Evolutionary conservation across 2,113 vertebrate genomes (phyloP), one percentile per base, ranked within the genome.

Genomic region (Stigmatopora argus): DNA sequence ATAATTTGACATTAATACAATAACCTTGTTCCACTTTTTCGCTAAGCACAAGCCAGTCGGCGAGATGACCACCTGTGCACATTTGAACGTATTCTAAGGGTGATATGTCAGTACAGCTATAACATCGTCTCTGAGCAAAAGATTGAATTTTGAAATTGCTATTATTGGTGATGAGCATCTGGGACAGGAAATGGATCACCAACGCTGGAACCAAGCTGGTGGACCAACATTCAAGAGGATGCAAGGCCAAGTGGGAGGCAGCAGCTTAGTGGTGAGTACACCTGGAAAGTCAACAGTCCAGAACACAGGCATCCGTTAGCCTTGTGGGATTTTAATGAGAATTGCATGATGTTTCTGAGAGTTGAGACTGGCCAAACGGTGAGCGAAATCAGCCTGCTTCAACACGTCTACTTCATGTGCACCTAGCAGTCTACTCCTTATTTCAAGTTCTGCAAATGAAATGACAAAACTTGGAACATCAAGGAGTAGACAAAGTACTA

Each of bases 401-500:
- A 49, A 70, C 74, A 62, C 55, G 34, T 70, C 69, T 78, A 69
- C 62, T 74, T 44, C 3, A 1, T 45, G 46, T 78, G 69, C 77
- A 56, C 56, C 57, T 19, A 48, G 66, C 80, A 77, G 81, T 77
- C 38, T 18, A 11, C 18, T 78, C 70, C 79, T 75, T 74, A 72
- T 72, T 73, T 82, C 67, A 74, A 80, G 65, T 83, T 82, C 66
- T 62, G 70, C 67, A 83, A 73, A 63, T 65, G 73, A 83, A 70
- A 57, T 65, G 70, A 77, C 74, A 75, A 67, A 62, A 74, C 64
- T 70, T 69, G 66, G 79, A 87, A 90, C 87, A 89, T 73, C 77
- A 67, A 90, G 85, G 78, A 83, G 73, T 80, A 89, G 82, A 84
- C 83, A 88, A 85, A 85, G 75, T 86, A 90, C 88, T 83, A 90